These are phyloP conservation scores for Malurus elegans DNA, from an alignment of 2,113 vertebrate genomes.

Conservation along the genomic window DNA sequence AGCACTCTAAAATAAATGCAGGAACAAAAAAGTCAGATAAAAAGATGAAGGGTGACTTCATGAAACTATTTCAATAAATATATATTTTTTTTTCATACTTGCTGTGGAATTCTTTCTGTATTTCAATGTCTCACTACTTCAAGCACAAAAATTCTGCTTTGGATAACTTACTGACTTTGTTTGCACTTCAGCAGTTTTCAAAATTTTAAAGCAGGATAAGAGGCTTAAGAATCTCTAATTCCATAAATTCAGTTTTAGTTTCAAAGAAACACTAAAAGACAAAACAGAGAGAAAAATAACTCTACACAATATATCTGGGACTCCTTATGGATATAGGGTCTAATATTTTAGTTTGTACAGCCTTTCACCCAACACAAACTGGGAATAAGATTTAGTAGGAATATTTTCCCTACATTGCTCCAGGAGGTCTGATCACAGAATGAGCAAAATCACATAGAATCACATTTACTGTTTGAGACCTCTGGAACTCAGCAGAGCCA, in stretches of 20 bases:
- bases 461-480: background rate
- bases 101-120: background rate
- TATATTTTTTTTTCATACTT: background rate
- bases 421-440: background rate
- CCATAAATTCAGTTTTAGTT: background rate
- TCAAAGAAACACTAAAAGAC: background rate
- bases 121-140: background rate
- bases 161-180: background rate
- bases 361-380: background rate
- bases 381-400: background rate
- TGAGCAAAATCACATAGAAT: background rate
- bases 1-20: background rate
- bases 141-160: background rate
- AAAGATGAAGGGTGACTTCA: background rate
- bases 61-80: background rate
- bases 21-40: background rate
- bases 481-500: background rate
- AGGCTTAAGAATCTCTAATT: background rate
- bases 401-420: background rate
- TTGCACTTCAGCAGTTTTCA: background rate
- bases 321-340: background rate
- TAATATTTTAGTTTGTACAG: background rate
- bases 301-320: background rate
- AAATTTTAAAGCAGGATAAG: background rate
- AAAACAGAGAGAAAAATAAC: background rate